These are phyloP conservation scores for Poeciliopsis turrubarensis DNA, from an alignment of 2,113 vertebrate species.

Conservation along the genomic window DNA sequence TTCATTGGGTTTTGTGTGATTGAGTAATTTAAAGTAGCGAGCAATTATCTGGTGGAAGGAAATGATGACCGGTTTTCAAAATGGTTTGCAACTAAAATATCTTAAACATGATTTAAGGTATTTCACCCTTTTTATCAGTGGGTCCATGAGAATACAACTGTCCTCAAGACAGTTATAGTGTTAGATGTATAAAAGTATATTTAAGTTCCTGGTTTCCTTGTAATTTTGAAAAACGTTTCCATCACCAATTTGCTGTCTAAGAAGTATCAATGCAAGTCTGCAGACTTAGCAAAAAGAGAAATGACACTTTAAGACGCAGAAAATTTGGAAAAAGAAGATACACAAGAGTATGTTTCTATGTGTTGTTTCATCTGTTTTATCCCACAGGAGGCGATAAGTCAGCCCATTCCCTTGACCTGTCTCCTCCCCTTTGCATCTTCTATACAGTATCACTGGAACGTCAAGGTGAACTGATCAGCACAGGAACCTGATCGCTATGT, in stretches of 20 bases:
- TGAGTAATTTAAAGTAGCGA: not conserved
- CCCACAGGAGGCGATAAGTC: not conserved
- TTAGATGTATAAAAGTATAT: too few relatives aligned
- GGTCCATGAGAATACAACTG: too few relatives aligned
- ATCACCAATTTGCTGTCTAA: too few relatives aligned
- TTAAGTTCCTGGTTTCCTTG: too few relatives aligned
- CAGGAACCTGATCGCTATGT: slow-evolving; percentile 70
- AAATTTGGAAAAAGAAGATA: not conserved
- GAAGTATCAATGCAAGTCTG: too few relatives aligned
- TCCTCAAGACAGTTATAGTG: too few relatives aligned
- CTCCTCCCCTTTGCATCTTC: slow-evolving; percentile 19
- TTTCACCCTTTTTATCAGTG: not conserved
- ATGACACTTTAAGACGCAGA: not conserved
- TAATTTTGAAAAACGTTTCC: too few relatives aligned
- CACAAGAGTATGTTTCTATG: too few relatives aligned
- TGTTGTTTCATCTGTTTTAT: too few relatives aligned
- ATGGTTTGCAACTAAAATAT: not conserved
- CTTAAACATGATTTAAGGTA: not conserved
- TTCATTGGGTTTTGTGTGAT: not conserved
- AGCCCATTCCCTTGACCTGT: slow-evolving; percentile 3
- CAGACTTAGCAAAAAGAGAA: too few relatives aligned
- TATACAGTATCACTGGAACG: slow-evolving; percentile 57
- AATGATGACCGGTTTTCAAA: not conserved
- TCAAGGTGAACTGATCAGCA: slow-evolving; percentile 75
- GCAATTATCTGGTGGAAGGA: not conserved